Evolutionary conservation across 2,113 vertebrate genomes (phyloP).

Genomic region (Corythoichthys haematopterus): DNA sequence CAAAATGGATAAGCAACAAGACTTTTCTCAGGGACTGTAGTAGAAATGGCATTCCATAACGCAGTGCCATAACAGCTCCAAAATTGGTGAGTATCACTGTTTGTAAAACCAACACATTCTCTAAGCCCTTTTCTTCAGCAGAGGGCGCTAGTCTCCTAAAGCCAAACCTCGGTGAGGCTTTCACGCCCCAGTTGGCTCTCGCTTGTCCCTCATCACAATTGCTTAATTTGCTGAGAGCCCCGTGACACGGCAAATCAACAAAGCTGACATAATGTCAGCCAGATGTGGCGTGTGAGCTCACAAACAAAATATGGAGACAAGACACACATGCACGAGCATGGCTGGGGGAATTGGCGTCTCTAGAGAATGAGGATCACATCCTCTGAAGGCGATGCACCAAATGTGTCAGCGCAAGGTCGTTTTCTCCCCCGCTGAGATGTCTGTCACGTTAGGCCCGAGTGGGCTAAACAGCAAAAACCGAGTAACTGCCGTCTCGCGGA

Average conservation of each 20-base stretch:
- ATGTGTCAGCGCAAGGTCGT: conserved; percentile 48
- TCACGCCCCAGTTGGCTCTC: conserved; percentile 15
- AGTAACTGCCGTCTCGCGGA: conserved; percentile 45
- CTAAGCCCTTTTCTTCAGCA: conserved; percentile 39
- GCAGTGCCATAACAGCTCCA: background rate
- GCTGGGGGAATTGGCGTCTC: background rate
- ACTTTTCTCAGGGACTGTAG: no score
- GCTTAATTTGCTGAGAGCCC: conserved; percentile 23
- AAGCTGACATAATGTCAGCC: conserved; percentile 13
- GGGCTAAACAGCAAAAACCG: conserved; percentile 20
- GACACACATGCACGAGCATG: background rate
- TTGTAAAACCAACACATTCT: background rate
- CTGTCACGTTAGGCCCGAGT: conserved; percentile 15
- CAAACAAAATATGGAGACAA: background rate
- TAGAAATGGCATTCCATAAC: no score
- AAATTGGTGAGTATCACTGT: background rate
- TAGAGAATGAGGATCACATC: conserved; percentile 14
- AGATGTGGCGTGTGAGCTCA: conserved; percentile 1
- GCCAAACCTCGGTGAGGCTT: conserved; percentile 13
- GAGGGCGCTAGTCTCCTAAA: conserved; percentile 38
- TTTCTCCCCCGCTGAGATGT: conserved; percentile 14
- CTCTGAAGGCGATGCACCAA: conserved; percentile 27
- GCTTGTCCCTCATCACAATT: conserved; percentile 14
- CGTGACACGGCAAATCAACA: conserved; percentile 4
- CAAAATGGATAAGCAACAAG: no score